phyloP scores from a whole-genome alignment of 64 coral and sea anemone species.

The Astreopora myriophthalma region DNA sequence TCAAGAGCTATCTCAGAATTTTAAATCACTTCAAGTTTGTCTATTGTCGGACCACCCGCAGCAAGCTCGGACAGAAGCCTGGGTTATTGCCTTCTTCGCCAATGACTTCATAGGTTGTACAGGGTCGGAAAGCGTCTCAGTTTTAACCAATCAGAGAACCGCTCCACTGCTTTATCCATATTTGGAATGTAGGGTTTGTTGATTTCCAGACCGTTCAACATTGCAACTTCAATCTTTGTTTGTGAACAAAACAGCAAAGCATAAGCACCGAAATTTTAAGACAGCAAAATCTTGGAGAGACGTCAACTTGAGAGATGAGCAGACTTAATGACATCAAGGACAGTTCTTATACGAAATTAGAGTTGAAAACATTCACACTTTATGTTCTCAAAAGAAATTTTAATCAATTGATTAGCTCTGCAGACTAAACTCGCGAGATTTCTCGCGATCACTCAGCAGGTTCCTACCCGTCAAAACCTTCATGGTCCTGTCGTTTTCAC shows the following conservation, averaged over 20 bases:
- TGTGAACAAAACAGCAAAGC: neutral
- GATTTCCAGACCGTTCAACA: slow-evolving; percentile 9
- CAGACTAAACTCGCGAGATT: neutral
- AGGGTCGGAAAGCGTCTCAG: slow-evolving; percentile 19
- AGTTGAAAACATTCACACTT: neutral
- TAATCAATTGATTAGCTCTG: neutral
- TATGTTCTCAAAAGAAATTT: neutral
- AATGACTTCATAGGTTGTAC: slow-evolving; percentile 65
- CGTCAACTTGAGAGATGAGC: neutral
- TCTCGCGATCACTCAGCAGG: neutral
- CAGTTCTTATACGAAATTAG: neutral
- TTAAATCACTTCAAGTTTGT: slow-evolving; percentile 51
- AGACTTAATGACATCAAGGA: neutral
- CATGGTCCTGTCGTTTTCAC: neutral
- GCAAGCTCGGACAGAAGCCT: neutral
- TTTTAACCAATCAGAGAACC: slow-evolving; percentile 28
- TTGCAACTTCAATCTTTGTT: neutral
- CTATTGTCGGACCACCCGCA: slow-evolving; percentile 54
- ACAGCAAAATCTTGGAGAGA: neutral
- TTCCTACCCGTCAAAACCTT: neutral
- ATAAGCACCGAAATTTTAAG: neutral
- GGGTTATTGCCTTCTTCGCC: slow-evolving; percentile 26
- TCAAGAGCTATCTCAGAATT: slow-evolving; percentile 70
- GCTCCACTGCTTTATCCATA: neutral
- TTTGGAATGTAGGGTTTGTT: slow-evolving; percentile 18